Conservation (phyloP, 2,113 vertebrate genomes). For the Noturus placidus region DNA sequence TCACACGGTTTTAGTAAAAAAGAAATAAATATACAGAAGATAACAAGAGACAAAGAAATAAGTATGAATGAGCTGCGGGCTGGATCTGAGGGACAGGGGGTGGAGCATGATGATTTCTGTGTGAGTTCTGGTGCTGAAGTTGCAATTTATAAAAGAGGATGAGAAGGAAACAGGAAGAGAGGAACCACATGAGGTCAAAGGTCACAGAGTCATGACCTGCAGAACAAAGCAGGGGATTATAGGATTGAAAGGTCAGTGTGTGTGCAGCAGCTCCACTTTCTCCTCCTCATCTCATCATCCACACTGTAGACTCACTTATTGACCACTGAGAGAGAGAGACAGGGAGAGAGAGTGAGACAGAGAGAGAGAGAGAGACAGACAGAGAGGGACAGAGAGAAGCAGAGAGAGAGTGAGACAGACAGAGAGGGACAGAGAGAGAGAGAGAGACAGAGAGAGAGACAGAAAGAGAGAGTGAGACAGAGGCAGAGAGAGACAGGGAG, state of each 20-base stretch:
- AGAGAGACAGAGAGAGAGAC: not conserved
- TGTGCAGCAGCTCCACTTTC: conserved; percentile 28
- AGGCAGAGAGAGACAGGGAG: not conserved
- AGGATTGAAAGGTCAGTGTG: conserved; percentile 61
- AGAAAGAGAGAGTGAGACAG: not conserved
- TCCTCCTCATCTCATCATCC: not conserved
- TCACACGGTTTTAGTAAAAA: not conserved
- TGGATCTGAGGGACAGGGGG: too few relatives aligned
- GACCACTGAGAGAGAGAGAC: not conserved
- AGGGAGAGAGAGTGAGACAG: not conserved
- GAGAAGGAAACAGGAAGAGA: conserved; percentile 54
- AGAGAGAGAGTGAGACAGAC: not conserved
- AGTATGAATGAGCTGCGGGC: not conserved
- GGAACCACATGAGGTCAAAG: conserved; percentile 40
- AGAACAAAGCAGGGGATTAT: conserved; percentile 57
- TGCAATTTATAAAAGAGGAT: not conserved
- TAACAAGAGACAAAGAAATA: not conserved
- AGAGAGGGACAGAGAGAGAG: not conserved
- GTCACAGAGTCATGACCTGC: conserved; percentile 29
- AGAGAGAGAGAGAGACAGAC: not conserved
- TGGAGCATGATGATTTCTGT: not conserved
- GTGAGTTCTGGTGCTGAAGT: not conserved
- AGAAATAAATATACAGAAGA: not conserved
- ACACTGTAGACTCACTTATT: not conserved
- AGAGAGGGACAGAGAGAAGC: not conserved